Evolutionary conservation across 1,140 invertebrate genomes (phyloP), one percentile per base, ranked within the genome.

Genomic region (Hestina assimilis): DNA sequence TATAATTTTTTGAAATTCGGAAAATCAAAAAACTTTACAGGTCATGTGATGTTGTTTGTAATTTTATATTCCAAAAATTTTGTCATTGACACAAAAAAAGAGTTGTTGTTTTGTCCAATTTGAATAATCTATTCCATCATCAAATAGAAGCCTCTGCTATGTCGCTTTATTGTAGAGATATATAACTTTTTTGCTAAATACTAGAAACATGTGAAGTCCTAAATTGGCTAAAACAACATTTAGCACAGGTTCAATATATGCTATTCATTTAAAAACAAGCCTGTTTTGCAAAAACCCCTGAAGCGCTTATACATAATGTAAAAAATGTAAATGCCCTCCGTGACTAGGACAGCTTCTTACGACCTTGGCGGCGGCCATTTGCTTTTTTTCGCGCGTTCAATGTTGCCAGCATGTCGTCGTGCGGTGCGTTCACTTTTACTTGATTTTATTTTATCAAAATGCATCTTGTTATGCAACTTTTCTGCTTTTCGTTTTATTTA

Each of bases 281-380:
- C 60, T 45, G 57, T 72, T 72, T 57, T 31, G 53, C 66, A 54
- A 61, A n/a, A 69, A 15, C 67, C 68, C 66, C 69, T 80, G 75
- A 69, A 73, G 70, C 66, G 56, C 63, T 69, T 67, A 73, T 74
- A 81, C 81, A 83, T 79, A 87, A 79, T 79, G 79, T 82, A 81
- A 82, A 83, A 81, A 87, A 79, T 79, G 79, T 82, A 79, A 87
- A 85, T 79, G 82, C 83, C 76, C 82, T 87, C 81, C 72, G 66
- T 79, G 79, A 85, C 84, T 85, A 84, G 81, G 81, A 85, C 84
- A 85, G 81, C 82, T 83, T 86, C 78, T 83, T 81, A 71, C 67
- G 82, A 85, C 84, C 82, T 87, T 87, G 84, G 68, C 55, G 69
- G 70, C 82, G 76, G 78, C 82, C 79, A 87, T 87, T 83, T 83